Percentiles rank a stretch among this genome's conserved stretches.
Evolutionary conservation across 2,113 vertebrate species (phyloP).

Genomic region (Rhabdomys dilectus): DNA sequence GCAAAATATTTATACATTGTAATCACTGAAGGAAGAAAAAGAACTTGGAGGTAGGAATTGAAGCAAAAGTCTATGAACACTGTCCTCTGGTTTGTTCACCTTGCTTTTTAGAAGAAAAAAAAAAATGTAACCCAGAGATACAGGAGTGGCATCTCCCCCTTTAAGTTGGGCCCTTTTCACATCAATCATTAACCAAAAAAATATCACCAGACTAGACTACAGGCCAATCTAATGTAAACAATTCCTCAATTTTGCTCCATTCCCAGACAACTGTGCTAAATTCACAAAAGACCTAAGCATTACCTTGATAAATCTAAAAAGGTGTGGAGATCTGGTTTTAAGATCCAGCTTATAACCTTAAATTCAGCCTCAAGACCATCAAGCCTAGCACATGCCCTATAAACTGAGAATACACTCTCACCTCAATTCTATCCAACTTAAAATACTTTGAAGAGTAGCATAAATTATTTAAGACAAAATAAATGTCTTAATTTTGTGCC

Average conservation of each 20-base stretch:
- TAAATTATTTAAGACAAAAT: constrained; percentile 28
- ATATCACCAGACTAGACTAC: background rate
- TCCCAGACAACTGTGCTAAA: background rate
- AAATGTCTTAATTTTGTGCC: background rate
- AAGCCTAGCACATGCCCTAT: background rate
- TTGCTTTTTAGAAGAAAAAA: background rate
- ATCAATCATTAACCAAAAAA: background rate
- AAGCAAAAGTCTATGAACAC: background rate
- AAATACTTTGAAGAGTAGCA: background rate
- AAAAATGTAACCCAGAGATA: background rate
- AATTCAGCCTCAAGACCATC: background rate
- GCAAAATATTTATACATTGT: background rate
- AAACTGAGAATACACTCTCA: background rate
- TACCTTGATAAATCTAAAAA: background rate
- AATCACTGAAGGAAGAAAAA: background rate
- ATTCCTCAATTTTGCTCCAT: background rate
- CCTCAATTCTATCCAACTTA: background rate
- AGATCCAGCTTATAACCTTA: background rate
- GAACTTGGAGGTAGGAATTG: background rate
- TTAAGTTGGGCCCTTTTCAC: background rate
- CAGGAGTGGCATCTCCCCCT: background rate
- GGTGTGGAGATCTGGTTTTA: background rate
- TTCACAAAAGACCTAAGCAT: background rate
- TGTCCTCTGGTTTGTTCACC: background rate
- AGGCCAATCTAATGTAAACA: background rate